Percentiles rank a stretch among this genome's conserved stretches.
phyloP scores from a whole-genome alignment of 92 coral and sea anemone species.

The Pocillopora grandis region DNA sequence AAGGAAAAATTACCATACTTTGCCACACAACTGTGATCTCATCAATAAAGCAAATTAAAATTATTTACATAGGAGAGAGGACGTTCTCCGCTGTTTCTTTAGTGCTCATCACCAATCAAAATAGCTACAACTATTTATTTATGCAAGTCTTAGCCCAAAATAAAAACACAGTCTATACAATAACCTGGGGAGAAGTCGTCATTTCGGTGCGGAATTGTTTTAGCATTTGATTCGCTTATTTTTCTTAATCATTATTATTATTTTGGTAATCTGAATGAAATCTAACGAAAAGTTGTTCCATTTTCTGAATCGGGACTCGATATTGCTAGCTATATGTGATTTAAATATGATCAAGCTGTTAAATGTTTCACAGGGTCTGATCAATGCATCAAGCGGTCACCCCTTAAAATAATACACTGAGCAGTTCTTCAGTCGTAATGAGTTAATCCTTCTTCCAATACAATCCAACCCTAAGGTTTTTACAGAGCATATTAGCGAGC shows the following conservation, averaged over 20 bases:
- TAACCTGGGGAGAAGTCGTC: not conserved
- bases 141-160: not conserved
- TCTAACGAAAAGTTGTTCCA: not conserved
- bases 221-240: too few species aligned
- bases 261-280: not conserved
- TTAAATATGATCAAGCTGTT: slow-evolving; percentile 30
- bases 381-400: not conserved
- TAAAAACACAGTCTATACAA: not conserved
- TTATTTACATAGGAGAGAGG: slow-evolving; percentile 28
- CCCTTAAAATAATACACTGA: slow-evolving; percentile 1
- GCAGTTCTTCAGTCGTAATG: not conserved
- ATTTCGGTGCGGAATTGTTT: not conserved
- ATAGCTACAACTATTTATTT: not conserved
- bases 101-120: not conserved
- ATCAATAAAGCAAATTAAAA: slow-evolving; percentile 37
- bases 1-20: slow-evolving; percentile 34
- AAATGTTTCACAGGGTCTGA: slow-evolving; percentile 31
- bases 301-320: slow-evolving; percentile 18
- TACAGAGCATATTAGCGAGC: not conserved
- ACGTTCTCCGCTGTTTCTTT: not conserved
- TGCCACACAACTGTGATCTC: slow-evolving; percentile 36
- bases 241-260: too few species aligned
- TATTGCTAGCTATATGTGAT: slow-evolving; percentile 26
- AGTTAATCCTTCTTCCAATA: not conserved
- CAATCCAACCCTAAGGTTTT: not conserved